A percentile compares a stretch with the other conserved stretches of the same genome.
Evolutionary conservation across 2,113 vertebrate genomes (phyloP).

Genomic region (Thalassoma bifasciatum): DNA sequence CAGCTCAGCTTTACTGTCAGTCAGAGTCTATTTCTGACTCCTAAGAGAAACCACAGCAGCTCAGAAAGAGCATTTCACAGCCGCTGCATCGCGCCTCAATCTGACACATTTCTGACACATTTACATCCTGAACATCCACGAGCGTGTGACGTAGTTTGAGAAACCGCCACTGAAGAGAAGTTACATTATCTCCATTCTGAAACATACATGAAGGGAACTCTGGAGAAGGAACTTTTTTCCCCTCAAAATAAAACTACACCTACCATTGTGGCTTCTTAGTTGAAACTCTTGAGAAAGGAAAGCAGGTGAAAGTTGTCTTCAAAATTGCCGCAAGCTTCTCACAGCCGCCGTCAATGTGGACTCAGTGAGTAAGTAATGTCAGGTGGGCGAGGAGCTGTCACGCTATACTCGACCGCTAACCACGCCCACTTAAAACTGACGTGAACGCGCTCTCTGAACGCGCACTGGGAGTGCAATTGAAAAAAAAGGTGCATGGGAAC

Average conservation of each 20-base stretch:
- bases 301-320: not conserved
- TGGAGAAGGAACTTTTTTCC: not conserved
- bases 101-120: not conserved
- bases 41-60: conserved; percentile 9
- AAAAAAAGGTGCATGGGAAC: no score
- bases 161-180: not conserved
- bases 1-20: conserved; percentile 45
- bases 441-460: not conserved
- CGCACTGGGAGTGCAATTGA: not conserved
- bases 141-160: not conserved
- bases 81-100: conserved; percentile 11
- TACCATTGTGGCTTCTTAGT: conserved; percentile 60
- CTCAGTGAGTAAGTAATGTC: conserved; percentile 62
- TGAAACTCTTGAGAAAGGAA: not conserved
- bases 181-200: not conserved
- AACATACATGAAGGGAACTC: not conserved
- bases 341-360: conserved; percentile 68
- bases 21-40: conserved; percentile 65
- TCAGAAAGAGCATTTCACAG: not conserved
- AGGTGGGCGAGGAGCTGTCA: conserved; percentile 31
- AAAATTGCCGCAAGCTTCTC: conserved; percentile 35
- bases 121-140: not conserved
- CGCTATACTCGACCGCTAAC: conserved; percentile 27
- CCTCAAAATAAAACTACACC: conserved; percentile 1
- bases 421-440: conserved; percentile 56